A percentile compares a stretch with the other conserved stretches of the same genome.
These are phyloP conservation scores for Seriola rivoliana DNA, from an alignment of 2,113 vertebrate genomes.

Conservation along the genomic window DNA sequence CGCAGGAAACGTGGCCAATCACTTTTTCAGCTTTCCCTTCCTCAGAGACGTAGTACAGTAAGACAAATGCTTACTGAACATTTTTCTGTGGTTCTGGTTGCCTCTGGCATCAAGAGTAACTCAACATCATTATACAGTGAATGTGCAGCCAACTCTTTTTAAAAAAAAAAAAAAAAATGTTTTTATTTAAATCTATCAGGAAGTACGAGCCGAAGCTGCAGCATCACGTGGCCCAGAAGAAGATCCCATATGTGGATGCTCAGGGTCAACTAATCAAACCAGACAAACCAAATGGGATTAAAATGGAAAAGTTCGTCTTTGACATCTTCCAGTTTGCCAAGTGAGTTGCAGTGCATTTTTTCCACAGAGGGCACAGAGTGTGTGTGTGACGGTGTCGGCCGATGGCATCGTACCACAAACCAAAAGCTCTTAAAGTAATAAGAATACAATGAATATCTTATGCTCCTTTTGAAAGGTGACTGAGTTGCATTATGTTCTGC, in stretches of 20 bases:
- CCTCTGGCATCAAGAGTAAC: background rate
- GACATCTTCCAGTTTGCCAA: conserved; percentile 99
- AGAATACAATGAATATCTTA: conserved; percentile 22
- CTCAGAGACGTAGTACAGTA: conserved; percentile 93
- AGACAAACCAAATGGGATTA: conserved; percentile 96
- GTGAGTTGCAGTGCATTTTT: conserved; percentile 82
- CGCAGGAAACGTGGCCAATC: conserved; percentile 94
- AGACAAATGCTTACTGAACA: conserved; percentile 46
- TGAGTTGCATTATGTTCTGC: conserved; percentile 26
- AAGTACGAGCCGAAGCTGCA: conserved; percentile 91
- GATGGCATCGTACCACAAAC: conserved; percentile 20
- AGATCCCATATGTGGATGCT: conserved; percentile 90
- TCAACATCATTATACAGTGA: background rate
- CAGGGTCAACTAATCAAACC: conserved; percentile 90
- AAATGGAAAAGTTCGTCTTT: conserved; percentile 99
- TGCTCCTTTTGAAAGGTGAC: conserved; percentile 23
- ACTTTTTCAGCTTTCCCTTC: conserved; percentile 94
- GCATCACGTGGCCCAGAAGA: conserved; percentile 97
- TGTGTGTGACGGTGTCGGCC: conserved; percentile 36
- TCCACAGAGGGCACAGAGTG: conserved; percentile 30
- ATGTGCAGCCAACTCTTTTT: background rate
- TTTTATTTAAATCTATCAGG: conserved; percentile 76
- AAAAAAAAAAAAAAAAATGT: no score
- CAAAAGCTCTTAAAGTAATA: background rate
- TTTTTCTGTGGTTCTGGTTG: background rate